Evolutionary conservation across 23 tunicate species (phyloP).

Genomic region (Corella eumyota): DNA sequence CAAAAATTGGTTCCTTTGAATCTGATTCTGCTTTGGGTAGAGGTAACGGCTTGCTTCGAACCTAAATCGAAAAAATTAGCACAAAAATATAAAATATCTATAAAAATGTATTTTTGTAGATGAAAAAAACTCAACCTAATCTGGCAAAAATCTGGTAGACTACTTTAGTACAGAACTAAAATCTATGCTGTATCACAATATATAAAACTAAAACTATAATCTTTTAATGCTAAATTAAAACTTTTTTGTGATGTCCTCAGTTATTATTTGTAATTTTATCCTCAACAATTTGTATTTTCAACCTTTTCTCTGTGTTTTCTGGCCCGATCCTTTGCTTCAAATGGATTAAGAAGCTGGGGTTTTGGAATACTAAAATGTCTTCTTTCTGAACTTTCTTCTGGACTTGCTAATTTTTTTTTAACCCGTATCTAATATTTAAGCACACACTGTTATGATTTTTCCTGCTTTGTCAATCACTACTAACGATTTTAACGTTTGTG

Average conservation of each 20-base stretch:
- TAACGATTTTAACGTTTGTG: no score
- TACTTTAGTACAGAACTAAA: no score
- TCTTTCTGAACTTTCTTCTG: constrained; percentile 11
- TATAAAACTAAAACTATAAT: no score
- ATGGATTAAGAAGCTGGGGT: constrained; percentile 34
- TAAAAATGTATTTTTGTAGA: no score
- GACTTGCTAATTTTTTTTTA: constrained; percentile 21
- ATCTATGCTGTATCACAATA: no score
- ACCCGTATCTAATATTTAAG: constrained; percentile 25
- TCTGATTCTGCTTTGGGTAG: constrained; percentile 84
- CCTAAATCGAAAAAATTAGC: constrained; percentile 29
- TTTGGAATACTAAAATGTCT: constrained; percentile 52
- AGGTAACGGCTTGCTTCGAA: constrained; percentile 82
- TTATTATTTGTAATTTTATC: no score
- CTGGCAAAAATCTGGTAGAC: no score
- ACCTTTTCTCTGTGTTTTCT: background rate
- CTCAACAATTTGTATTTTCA: no score
- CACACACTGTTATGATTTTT: background rate
- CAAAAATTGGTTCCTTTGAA: constrained; percentile 72
- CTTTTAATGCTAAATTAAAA: no score
- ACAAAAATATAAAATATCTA: background rate
- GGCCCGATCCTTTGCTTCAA: constrained; percentile 8
- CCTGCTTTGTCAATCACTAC: background rate
- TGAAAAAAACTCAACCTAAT: no score
- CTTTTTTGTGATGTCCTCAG: no score